phyloP scores from a whole-genome alignment of 37 sponge, comb jelly and placozoan species.

The Bolinopsis microptera region DNA sequence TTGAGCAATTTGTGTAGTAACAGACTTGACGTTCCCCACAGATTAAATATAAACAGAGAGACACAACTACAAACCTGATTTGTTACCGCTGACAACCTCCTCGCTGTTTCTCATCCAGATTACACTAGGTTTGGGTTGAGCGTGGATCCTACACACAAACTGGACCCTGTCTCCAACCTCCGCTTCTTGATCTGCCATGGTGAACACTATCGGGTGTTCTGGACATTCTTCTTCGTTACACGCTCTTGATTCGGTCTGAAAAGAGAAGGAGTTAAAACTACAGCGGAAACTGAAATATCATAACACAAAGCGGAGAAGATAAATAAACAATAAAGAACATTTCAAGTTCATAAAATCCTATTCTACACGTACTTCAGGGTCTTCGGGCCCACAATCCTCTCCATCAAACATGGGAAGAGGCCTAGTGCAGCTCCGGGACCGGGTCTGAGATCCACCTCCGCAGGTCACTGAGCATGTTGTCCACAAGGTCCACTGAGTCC shows the following conservation, averaged over 20 bases:
- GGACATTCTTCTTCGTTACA: slow-evolving; percentile 47
- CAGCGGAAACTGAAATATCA: too few relatives aligned
- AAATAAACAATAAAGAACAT: too few relatives aligned
- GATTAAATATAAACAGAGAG: too few relatives aligned
- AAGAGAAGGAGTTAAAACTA: neutral
- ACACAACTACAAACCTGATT: neutral
- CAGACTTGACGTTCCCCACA: too few relatives aligned
- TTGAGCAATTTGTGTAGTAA: too few relatives aligned
- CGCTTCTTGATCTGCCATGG: slow-evolving; percentile 4
- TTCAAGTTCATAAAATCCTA: too few relatives aligned
- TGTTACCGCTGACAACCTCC: neutral
- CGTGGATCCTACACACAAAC: slow-evolving; percentile 35
- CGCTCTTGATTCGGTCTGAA: slow-evolving; percentile 9
- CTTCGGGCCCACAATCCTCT: neutral
- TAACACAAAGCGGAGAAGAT: too few relatives aligned
- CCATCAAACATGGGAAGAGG: slow-evolving; percentile 52
- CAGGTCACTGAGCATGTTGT: neutral
- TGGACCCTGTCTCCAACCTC: slow-evolving; percentile 34
- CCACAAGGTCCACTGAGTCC: slow-evolving; percentile 39
- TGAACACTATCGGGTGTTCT: neutral
- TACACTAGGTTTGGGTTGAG: slow-evolving; percentile 33
- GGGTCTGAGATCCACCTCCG: slow-evolving; percentile 12
- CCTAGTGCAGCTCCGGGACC: slow-evolving; percentile 13
- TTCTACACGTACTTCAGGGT: slow-evolving; percentile 15
- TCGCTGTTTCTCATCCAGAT: slow-evolving; percentile 53